Percentiles rank a stretch among this genome's conserved stretches.
phyloP scores from a whole-genome alignment of 2,113 vertebrate species.

The Megaleporinus macrocephalus region DNA sequence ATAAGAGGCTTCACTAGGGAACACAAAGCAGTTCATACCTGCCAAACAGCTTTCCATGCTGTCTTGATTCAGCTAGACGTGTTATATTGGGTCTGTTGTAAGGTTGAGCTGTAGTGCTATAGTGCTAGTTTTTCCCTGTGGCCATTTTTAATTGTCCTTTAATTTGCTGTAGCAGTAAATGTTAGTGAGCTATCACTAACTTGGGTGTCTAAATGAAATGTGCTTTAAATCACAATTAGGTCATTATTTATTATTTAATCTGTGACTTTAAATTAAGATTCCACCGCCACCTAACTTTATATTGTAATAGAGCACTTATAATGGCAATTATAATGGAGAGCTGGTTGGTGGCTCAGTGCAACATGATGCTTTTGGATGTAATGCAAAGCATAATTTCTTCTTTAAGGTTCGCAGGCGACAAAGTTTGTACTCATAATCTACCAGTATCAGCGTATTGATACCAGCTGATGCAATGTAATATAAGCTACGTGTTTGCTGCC shows the following conservation, averaged over 20 bases:
- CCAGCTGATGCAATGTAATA: too few relatives aligned
- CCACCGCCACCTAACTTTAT: too few relatives aligned
- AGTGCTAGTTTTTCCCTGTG: not conserved
- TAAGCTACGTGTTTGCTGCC: too few relatives aligned
- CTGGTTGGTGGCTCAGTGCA: not conserved
- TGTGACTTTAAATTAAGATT: too few relatives aligned
- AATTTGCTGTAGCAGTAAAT: not conserved
- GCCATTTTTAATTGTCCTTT: not conserved
- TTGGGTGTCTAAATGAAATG: not conserved
- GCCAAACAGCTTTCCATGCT: not conserved
- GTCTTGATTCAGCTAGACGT: not conserved
- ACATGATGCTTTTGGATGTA: too few relatives aligned
- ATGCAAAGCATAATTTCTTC: not conserved
- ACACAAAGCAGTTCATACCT: not conserved
- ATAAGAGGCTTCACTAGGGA: too few relatives aligned
- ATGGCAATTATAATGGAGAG: not conserved
- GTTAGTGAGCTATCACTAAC: not conserved
- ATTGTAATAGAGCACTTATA: not conserved
- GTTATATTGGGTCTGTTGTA: slow-evolving; percentile 1
- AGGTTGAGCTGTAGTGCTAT: not conserved
- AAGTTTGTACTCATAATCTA: too few relatives aligned
- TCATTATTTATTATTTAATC: not conserved
- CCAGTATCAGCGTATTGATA: too few relatives aligned
- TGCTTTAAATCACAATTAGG: not conserved
- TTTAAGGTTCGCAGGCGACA: not conserved